phyloP scores from a whole-genome alignment of 2,113 vertebrate genomes.

The Anolis sagrei region DNA sequence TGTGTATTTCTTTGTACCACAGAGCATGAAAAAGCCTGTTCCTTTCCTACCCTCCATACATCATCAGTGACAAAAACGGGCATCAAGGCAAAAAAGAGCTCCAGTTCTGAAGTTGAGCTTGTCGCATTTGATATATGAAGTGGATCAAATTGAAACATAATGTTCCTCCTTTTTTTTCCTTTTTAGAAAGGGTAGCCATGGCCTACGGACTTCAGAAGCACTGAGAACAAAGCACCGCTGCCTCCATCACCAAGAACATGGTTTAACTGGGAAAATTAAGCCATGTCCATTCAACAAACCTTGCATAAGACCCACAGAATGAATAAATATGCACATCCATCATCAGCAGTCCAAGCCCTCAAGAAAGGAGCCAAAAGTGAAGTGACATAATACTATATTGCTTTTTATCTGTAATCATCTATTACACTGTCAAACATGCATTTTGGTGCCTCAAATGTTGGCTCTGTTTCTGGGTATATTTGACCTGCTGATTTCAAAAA shows the following conservation, averaged over 20 bases:
- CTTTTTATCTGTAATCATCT: neutral
- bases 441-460: no score
- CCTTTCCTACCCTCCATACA: conserved; percentile 67
- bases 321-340: conserved; percentile 75
- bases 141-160: conserved; percentile 70
- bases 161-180: conserved; percentile 25
- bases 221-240: conserved; percentile 51
- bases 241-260: conserved; percentile 30
- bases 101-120: conserved; percentile 65
- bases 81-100: conserved; percentile 29
- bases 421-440: no score
- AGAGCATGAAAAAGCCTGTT: conserved; percentile 57
- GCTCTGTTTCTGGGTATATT: no score
- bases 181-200: conserved; percentile 66
- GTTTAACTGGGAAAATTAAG: conserved; percentile 71
- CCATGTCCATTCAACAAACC: conserved; percentile 62
- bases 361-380: conserved; percentile 33
- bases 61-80: conserved; percentile 63
- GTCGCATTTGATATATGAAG: conserved; percentile 73
- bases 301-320: conserved; percentile 68
- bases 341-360: conserved; percentile 54
- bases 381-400: conserved; percentile 22
- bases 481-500: no score
- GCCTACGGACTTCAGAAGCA: conserved; percentile 60
- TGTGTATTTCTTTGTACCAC: conserved; percentile 67